Base-by-base conservation (phyloP, 2,797 vertebrate genomes). In the Amblyopsis hoosieri region DNA sequence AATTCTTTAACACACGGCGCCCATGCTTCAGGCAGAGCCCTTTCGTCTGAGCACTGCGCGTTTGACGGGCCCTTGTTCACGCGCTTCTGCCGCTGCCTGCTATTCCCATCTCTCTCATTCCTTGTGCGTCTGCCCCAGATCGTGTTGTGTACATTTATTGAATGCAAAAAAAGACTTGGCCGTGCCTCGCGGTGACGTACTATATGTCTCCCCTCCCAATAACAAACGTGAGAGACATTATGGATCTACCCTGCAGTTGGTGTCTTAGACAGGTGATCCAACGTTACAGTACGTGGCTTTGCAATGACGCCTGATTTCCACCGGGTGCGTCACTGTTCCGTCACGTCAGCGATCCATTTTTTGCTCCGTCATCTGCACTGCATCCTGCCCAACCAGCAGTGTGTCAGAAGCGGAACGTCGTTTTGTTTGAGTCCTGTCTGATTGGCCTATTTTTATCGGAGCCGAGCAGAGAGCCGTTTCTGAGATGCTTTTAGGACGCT, bases 221-320 rank as follows among this genome's bases (percentile, higher is more conserved):
- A 67, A 70, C 59, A 55, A 55, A 56, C 67, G 29, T 85, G 67
- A 58, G 61, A 71, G 80, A 77, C 75, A 72, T 79, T 82, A 84
- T 75, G 47, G 70, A 81, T 81, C 57, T 37, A 57, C 46, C 55
- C 53, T 60, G 23, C 23, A 57, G 59, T 63, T 63, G 17, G 53
- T 66, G 75, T 29, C 46, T 6, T 2, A 12, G 48, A 23, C 9
- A 52, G 49, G 56, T 64, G 62, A 69, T 54, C 74, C 51, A 62
- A 49, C 15, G 13, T 4, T 29, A 29, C 23, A 29, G 3, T 29
- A 4, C 23, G 23, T 29, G 23, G 23, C 3, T 29, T 29, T 29
- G 23, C 23, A 29, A 29, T 29, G 23, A 29, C 3, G 23, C 23
- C 3, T 29, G 23, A 29, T 29, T 29, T 29, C 3, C 23, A 29